These are phyloP conservation scores for Ruditapes philippinarum DNA, from an alignment of 1,140 invertebrate species.

Conservation along the genomic window DNA sequence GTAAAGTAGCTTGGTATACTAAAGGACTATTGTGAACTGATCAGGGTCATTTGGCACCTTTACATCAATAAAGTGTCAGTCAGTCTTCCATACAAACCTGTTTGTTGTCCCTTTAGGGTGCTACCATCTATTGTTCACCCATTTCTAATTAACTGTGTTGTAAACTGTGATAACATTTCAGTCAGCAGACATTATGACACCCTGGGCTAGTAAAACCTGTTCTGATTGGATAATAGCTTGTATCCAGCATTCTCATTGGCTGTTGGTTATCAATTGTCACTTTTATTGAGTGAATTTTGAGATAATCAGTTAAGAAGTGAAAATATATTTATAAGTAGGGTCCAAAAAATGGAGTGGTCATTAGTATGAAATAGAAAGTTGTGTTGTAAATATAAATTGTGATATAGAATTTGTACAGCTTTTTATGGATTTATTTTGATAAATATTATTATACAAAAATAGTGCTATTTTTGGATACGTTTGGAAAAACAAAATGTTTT, in stretches of 20 bases:
- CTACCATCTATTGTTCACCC: not conserved
- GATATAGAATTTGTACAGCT: constrained; percentile 1
- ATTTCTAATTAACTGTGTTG: not conserved
- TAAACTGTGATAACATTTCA: constrained; percentile 26
- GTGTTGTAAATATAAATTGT: not conserved
- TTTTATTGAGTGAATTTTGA: constrained; percentile 16
- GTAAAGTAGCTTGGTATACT: not conserved
- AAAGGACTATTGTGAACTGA: not conserved
- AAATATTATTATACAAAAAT: not conserved
- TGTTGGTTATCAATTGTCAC: constrained; percentile 11
- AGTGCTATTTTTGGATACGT: not conserved
- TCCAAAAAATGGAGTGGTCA: too few relatives aligned
- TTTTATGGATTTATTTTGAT: constrained; percentile 3
- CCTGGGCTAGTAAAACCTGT: not conserved
- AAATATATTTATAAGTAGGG: not conserved
- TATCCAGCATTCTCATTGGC: not conserved
- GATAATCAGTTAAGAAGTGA: not conserved
- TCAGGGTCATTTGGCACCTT: constrained; percentile 6
- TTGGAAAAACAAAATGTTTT: constrained; percentile 44
- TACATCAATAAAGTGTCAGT: constrained; percentile 4
- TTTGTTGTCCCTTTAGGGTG: not conserved
- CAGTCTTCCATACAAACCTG: not conserved
- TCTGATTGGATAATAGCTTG: constrained; percentile 18
- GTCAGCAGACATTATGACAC: constrained; percentile 6
- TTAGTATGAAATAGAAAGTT: too few relatives aligned